Conservation (phyloP, 2,113 vertebrate genomes). For the Poeciliopsis prolifica region DNA sequence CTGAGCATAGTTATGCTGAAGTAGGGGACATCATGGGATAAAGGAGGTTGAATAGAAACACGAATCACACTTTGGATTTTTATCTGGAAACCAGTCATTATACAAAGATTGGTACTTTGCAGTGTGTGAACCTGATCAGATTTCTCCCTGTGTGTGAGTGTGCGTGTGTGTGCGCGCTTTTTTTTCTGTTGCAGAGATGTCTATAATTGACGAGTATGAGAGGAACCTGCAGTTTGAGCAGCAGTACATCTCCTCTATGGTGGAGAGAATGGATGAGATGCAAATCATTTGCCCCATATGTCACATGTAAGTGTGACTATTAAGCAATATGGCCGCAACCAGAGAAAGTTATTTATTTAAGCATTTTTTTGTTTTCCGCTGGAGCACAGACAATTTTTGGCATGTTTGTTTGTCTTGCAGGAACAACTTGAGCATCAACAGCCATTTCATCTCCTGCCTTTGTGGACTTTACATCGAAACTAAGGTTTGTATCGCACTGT, state of each 20-base stretch:
- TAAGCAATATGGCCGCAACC: too few species aligned
- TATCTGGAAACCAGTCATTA: background rate
- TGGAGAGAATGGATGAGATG: slow-evolving; percentile 82
- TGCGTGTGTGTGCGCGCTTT: background rate
- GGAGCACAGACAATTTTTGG: background rate
- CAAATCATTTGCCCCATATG: slow-evolving; percentile 90
- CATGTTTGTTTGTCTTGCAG: slow-evolving; percentile 52
- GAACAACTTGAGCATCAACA: slow-evolving; percentile 75
- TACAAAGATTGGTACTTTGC: background rate
- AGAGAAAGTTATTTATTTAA: too few species aligned
- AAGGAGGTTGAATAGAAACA: too few species aligned
- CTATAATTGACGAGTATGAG: slow-evolving; percentile 86
- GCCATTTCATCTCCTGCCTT: slow-evolving; percentile 73
- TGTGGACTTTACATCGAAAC: slow-evolving; percentile 81
- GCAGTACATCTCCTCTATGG: slow-evolving; percentile 81
- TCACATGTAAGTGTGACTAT: slow-evolving; percentile 79
- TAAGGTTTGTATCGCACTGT: slow-evolving; percentile 51
- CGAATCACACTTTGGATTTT: too few species aligned
- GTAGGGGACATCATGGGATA: too few species aligned
- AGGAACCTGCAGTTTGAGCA: slow-evolving; percentile 86
- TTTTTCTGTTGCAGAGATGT: slow-evolving; percentile 77
- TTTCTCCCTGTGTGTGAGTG: background rate
- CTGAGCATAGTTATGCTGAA: too few species aligned
- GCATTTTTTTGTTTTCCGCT: background rate
- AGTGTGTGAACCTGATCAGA: background rate